Conservation (phyloP, 2,797 vertebrate genomes). For the Karalla daura region DNA sequence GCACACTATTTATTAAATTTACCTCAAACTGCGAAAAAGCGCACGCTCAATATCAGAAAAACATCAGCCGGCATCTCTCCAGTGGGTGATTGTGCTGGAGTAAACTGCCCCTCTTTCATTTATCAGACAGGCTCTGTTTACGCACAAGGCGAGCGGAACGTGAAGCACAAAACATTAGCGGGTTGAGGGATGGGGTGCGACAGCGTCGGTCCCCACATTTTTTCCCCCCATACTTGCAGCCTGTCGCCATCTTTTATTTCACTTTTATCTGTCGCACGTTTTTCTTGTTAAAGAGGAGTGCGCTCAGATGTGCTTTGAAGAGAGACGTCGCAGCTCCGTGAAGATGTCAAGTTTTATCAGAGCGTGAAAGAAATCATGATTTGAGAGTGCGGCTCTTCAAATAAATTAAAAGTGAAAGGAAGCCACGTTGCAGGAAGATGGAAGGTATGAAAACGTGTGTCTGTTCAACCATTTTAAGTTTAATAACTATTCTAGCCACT, state of each 20-base stretch:
- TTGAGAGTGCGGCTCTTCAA: neutral
- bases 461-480: neutral
- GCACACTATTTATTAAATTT: slow-evolving; percentile 60
- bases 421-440: neutral
- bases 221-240: slow-evolving; percentile 12
- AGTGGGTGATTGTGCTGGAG: slow-evolving; percentile 22
- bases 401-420: neutral
- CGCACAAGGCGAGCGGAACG: slow-evolving; percentile 31
- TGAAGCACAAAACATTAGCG: slow-evolving; percentile 39
- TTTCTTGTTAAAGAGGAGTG: slow-evolving; percentile 17
- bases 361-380: neutral
- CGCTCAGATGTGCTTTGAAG: slow-evolving; percentile 13
- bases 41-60: slow-evolving; percentile 15
- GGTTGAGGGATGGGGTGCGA: slow-evolving; percentile 46
- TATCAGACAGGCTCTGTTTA: slow-evolving; percentile 54
- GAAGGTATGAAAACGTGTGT: too few relatives aligned
- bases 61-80: slow-evolving; percentile 31
- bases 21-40: slow-evolving; percentile 20
- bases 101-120: slow-evolving; percentile 35
- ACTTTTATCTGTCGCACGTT: slow-evolving; percentile 18
- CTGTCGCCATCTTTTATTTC: slow-evolving; percentile 24
- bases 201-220: slow-evolving; percentile 22
- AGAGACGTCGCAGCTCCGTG: slow-evolving; percentile 19
- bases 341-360: slow-evolving; percentile 18
- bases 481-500: neutral